Evolutionary conservation across 2,797 vertebrate species (phyloP).

Genomic region (Falco novaeseelandiae): DNA sequence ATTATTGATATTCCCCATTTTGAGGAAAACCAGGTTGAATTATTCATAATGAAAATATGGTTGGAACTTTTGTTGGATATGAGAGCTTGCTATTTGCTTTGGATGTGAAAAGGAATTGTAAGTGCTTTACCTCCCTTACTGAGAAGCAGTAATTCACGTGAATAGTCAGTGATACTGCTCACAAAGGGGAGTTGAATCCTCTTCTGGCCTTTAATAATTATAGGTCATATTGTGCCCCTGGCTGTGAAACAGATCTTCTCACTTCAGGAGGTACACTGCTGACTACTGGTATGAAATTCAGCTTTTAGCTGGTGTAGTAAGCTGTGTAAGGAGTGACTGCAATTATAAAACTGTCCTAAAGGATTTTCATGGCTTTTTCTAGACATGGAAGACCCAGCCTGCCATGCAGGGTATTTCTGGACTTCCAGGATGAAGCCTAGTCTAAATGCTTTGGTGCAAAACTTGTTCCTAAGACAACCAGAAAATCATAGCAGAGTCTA

Average conservation of each 20-base stretch:
- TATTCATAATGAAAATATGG: not conserved
- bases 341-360: not conserved
- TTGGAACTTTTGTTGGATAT: not conserved
- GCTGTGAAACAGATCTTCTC: conserved; percentile 20
- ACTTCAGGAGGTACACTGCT: not conserved
- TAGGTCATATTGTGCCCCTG: not conserved
- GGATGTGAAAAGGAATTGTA: not conserved
- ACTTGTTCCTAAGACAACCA: not conserved
- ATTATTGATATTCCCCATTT: not conserved
- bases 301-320: not conserved
- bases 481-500: not conserved
- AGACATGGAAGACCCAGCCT: not conserved
- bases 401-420: not conserved
- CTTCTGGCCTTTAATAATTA: conserved; percentile 17
- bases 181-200: not conserved
- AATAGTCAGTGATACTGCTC: not conserved
- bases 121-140: not conserved
- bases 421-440: not conserved
- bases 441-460: not conserved
- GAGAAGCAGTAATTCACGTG: not conserved
- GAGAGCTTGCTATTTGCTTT: conserved; percentile 12
- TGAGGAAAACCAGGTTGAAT: not conserved
- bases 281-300: conserved; percentile 7
- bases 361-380: not conserved
- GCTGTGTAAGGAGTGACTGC: not conserved